These are phyloP conservation scores for Pocillopora damicornis DNA, from an alignment of 64 coral and sea anemone species.

Conservation along the genomic window DNA sequence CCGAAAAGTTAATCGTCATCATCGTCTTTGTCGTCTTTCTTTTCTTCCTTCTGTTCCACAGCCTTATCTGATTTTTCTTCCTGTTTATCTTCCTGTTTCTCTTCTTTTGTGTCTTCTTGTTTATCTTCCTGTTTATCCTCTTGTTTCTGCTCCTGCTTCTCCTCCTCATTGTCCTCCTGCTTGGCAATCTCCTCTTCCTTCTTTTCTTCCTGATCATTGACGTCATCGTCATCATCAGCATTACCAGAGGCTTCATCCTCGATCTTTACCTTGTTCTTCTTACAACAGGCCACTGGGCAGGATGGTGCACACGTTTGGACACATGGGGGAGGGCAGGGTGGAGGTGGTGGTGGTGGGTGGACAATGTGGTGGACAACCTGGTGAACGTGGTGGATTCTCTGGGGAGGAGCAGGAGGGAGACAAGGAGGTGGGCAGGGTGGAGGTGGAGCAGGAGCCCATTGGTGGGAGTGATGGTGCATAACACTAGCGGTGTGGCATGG, in stretches of 20 bases:
- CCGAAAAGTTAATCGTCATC: constrained; percentile 17
- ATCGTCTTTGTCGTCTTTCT: constrained; percentile 17
- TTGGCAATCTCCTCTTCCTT: constrained; percentile 31
- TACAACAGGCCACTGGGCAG: constrained; percentile 73
- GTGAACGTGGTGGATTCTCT: constrained; percentile 80
- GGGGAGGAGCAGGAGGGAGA: constrained; percentile 54
- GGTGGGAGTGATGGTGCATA: constrained; percentile 36
- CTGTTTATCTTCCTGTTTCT: constrained; percentile 21
- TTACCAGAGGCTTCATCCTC: constrained; percentile 36
- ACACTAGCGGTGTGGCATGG: constrained; percentile 60
- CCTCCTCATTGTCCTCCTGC: constrained; percentile 35
- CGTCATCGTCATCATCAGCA: constrained; percentile 19
- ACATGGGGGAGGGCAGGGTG: constrained; percentile 40
- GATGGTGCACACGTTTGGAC: constrained; percentile 29
- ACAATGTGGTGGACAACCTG: constrained; percentile 81
- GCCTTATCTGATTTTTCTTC: not conserved
- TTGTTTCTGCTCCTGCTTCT: constrained; percentile 21
- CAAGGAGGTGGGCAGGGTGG: constrained; percentile 60
- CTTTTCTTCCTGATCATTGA: constrained; percentile 16
- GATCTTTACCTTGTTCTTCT: constrained; percentile 86
- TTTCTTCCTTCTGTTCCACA: not conserved
- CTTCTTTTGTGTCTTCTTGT: constrained; percentile 15
- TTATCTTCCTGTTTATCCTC: constrained; percentile 31
- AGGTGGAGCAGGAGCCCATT: constrained; percentile 70
- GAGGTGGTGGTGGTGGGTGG: constrained; percentile 76